These are phyloP conservation scores for Deilephila porcellus DNA, from an alignment of 2,888 invertebrate genomes.

Conservation along the genomic window DNA sequence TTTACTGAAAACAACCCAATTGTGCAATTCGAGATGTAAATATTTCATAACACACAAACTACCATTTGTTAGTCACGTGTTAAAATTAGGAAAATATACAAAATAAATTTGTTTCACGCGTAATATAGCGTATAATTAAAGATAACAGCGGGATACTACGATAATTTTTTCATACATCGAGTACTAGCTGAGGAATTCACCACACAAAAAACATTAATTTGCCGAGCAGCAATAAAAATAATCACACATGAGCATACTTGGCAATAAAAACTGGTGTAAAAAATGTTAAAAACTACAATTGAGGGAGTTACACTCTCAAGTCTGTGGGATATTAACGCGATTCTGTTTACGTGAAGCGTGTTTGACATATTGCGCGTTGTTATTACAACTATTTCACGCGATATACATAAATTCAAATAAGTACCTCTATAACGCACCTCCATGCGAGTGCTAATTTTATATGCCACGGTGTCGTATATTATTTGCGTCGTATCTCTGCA, in stretches of 20 bases:
- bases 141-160: slow-evolving; percentile 1
- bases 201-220: slow-evolving; percentile 9
- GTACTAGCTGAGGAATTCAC: not conserved
- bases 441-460: slow-evolving; percentile 7
- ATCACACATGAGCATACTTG: not conserved
- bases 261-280: not conserved
- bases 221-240: not conserved
- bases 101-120: not conserved
- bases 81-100: not conserved
- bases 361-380: slow-evolving; percentile 12
- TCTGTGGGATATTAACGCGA: not conserved
- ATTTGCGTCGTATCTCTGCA: slow-evolving; percentile 11
- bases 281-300: not conserved
- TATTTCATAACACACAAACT: not conserved
- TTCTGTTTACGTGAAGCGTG: not conserved
- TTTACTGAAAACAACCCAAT: too few relatives aligned
- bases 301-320: not conserved
- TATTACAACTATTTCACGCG: slow-evolving; percentile 12
- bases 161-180: not conserved
- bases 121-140: not conserved
- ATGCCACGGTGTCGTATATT: slow-evolving; percentile 6
- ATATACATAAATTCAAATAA: slow-evolving; percentile 16
- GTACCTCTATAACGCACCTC: not conserved
- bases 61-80: not conserved
- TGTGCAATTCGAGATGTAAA: not conserved